These are phyloP conservation scores for Schizothorax lantsangensis DNA, from an alignment of 2,797 vertebrate species.

Conservation along the genomic window DNA sequence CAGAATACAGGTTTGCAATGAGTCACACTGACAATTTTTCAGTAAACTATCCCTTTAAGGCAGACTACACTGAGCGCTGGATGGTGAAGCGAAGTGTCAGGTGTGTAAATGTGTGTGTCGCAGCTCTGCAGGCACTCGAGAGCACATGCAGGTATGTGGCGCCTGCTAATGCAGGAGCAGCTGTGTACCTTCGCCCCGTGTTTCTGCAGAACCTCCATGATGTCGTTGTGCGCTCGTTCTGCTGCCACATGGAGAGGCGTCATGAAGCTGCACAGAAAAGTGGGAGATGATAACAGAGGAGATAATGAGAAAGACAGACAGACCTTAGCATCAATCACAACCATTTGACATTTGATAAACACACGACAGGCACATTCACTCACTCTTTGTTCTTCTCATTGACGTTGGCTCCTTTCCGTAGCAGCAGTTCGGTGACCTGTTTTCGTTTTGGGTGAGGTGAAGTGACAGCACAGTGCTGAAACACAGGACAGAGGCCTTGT, in stretches of 20 bases:
- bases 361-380: constrained; percentile 64
- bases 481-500: not conserved
- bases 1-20: not conserved
- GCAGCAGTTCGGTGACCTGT: constrained; percentile 93
- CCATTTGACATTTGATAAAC: not conserved
- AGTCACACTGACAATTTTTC: not conserved
- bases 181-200: constrained; percentile 90
- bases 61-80: not conserved
- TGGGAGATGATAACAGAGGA: not conserved
- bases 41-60: not conserved
- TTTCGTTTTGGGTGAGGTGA: constrained; percentile 96
- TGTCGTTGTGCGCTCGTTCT: constrained; percentile 96
- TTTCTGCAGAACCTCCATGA: constrained; percentile 97
- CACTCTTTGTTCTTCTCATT: constrained; percentile 99
- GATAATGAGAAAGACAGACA: not conserved
- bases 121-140: constrained; percentile 45
- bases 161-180: constrained; percentile 31
- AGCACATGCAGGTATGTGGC: constrained; percentile 28
- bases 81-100: not conserved
- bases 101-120: constrained; percentile 8
- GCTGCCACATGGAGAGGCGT: constrained; percentile 95
- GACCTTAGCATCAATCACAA: not conserved
- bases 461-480: constrained; percentile 92
- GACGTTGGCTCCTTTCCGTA: constrained; percentile 96
- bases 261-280: constrained; percentile 85